Evolutionary conservation across 2,888 invertebrate species (phyloP).

Genomic region (Folsomia manolachei): DNA sequence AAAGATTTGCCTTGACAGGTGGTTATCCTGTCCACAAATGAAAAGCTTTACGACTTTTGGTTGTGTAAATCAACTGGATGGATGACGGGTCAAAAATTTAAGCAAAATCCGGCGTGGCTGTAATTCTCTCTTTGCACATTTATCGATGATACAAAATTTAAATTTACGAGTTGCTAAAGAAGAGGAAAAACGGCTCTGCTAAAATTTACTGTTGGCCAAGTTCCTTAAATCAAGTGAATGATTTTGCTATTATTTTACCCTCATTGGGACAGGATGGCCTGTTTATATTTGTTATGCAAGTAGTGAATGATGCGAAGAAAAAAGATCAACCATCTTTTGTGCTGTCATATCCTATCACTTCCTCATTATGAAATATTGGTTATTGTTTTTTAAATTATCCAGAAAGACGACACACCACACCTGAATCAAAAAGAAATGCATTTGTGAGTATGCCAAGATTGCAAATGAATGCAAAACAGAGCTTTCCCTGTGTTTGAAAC

Average conservation of each 20-base stretch:
- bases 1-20: slow-evolving; percentile 19
- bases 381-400: slow-evolving; percentile 14
- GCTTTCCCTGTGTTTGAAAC: background rate
- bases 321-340: slow-evolving; percentile 9
- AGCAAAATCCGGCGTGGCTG: slow-evolving; percentile 12
- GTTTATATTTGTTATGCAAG: background rate
- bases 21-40: slow-evolving; percentile 9
- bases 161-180: background rate
- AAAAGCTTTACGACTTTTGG: slow-evolving; percentile 7
- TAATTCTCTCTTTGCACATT: slow-evolving; percentile 15
- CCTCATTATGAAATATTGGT: slow-evolving; percentile 16
- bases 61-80: slow-evolving; percentile 16
- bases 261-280: background rate
- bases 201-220: background rate
- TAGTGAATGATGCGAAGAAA: background rate
- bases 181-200: no score
- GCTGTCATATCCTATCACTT: slow-evolving; percentile 15
- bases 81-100: slow-evolving; percentile 14
- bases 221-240: background rate
- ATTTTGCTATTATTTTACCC: no score
- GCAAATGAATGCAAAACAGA: background rate
- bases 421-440: no score
- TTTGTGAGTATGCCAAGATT: background rate
- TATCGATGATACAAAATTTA: slow-evolving; percentile 8
- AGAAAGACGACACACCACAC: no score